A percentile compares a stretch with the other conserved stretches of the same genome.
Evolutionary conservation across 2,113 vertebrate genomes (phyloP).

Genomic region (Sclerurus mexicanus): DNA sequence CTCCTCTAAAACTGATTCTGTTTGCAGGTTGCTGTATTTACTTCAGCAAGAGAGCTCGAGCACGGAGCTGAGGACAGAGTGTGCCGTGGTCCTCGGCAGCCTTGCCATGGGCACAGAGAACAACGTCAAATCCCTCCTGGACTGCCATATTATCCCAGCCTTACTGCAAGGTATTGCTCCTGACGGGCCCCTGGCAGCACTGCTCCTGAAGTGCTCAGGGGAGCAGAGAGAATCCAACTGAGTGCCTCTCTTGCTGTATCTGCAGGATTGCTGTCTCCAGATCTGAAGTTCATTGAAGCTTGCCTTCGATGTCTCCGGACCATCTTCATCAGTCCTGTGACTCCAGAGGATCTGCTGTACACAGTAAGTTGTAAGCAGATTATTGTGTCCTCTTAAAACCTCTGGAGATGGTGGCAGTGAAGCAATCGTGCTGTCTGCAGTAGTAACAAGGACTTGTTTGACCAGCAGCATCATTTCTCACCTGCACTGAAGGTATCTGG

Average conservation of each 20-base stretch:
- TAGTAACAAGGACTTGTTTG: not conserved
- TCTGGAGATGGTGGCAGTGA: not conserved
- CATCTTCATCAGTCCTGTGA: conserved; percentile 96
- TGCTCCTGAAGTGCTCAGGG: not conserved
- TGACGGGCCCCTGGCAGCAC: not conserved
- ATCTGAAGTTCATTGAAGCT: conserved; percentile 95
- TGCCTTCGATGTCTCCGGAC: conserved; percentile 96
- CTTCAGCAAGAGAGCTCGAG: conserved; percentile 95
- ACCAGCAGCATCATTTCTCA: not conserved
- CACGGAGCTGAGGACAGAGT: conserved; percentile 91
- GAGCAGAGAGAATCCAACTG: not conserved
- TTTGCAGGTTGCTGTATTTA: conserved; percentile 91
- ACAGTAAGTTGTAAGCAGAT: conserved; percentile 81
- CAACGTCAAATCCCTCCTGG: conserved; percentile 98
- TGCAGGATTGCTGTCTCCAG: conserved; percentile 88
- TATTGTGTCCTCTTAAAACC: not conserved
- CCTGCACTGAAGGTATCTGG: fast-evolving
- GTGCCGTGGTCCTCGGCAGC: conserved; percentile 95
- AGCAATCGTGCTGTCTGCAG: not conserved
- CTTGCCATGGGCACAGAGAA: conserved; percentile 99
- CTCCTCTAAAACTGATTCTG: not conserved
- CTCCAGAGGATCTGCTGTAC: conserved; percentile 97
- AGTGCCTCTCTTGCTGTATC: not conserved
- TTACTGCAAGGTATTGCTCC: conserved; percentile 88
- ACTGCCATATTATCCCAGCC: conserved; percentile 98